These are phyloP conservation scores for Sussaba pulchella DNA, from an alignment of 2,888 invertebrate species.

Conservation along the genomic window DNA sequence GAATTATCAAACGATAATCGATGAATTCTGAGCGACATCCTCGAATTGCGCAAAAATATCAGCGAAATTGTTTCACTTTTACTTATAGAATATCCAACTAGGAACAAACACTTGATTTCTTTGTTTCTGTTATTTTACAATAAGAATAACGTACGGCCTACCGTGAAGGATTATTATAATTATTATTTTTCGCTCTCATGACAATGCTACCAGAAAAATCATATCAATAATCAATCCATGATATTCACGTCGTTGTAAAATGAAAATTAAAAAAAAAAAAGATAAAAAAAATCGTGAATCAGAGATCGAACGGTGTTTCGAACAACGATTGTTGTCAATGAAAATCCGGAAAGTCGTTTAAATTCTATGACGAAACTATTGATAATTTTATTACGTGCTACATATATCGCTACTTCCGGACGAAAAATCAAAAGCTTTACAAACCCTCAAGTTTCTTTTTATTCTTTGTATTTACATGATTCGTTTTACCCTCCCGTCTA, in stretches of 20 bases:
- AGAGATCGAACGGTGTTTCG: slow-evolving; percentile 52
- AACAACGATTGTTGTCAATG: slow-evolving; percentile 16
- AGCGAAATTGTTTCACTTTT: slow-evolving; percentile 48
- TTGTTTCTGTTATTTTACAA: slow-evolving; percentile 69
- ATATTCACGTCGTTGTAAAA: slow-evolving; percentile 16
- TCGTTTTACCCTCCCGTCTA: slow-evolving; percentile 66
- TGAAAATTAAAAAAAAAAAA: slow-evolving; percentile 9
- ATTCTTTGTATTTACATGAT: slow-evolving; percentile 75
- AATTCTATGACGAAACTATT: slow-evolving; percentile 57
- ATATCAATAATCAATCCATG: slow-evolving; percentile 50
- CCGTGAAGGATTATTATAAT: slow-evolving; percentile 65
- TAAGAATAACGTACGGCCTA: slow-evolving; percentile 70
- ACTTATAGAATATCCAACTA: slow-evolving; percentile 71
- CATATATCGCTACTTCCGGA: slow-evolving; percentile 66
- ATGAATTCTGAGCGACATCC: slow-evolving; percentile 58
- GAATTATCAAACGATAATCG: slow-evolving; percentile 22
- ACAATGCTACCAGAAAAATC: slow-evolving; percentile 48
- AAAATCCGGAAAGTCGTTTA: slow-evolving; percentile 55
- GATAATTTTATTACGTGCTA: slow-evolving; percentile 59
- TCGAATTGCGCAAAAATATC: slow-evolving; percentile 61
- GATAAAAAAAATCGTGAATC: slow-evolving; percentile 4
- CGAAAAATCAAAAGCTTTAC: slow-evolving; percentile 74
- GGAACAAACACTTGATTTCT: slow-evolving; percentile 73
- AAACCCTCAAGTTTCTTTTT: slow-evolving; percentile 64
- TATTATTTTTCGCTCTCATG: slow-evolving; percentile 60